Conservation (phyloP, 2,113 vertebrate species). For the Bujurquina vittata region DNA sequence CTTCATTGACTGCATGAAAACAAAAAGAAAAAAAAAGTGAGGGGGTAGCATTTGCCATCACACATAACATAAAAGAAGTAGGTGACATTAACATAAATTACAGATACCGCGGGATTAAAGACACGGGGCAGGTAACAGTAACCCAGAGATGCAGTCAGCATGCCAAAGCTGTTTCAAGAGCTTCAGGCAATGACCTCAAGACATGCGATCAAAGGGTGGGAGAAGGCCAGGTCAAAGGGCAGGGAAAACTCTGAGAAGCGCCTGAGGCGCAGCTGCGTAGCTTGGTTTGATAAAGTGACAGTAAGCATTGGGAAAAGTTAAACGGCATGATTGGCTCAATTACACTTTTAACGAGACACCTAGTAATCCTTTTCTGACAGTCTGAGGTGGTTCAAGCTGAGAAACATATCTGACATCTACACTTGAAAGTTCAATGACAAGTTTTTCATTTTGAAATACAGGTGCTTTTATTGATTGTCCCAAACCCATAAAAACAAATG, state of each 20-base stretch:
- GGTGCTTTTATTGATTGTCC: background rate
- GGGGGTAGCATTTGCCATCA: conserved; percentile 10
- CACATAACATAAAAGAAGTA: conserved; percentile 31
- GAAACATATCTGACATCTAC: background rate
- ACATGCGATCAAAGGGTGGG: conserved; percentile 49
- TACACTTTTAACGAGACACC: conserved; percentile 6
- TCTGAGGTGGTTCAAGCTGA: background rate
- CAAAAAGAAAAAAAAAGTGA: conserved; percentile 22
- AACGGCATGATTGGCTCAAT: conserved; percentile 22
- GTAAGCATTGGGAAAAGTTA: conserved; percentile 1
- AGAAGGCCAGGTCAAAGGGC: conserved; percentile 40
- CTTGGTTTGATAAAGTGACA: conserved; percentile 11
- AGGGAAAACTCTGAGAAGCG: background rate
- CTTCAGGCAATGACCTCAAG: conserved; percentile 2
- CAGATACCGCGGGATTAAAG: background rate
- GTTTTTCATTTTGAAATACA: background rate
- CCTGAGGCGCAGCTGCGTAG: conserved; percentile 27
- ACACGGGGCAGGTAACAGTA: conserved; percentile 20
- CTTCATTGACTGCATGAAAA: conserved; percentile 77
- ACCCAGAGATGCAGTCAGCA: conserved; percentile 12
- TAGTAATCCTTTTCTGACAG: background rate
- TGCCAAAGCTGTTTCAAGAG: conserved; percentile 14
- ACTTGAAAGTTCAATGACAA: background rate
- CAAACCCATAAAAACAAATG: background rate
- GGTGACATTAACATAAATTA: conserved; percentile 35